phyloP scores from a whole-genome alignment of 2,113 vertebrate species.

The Pimephales promelas region DNA sequence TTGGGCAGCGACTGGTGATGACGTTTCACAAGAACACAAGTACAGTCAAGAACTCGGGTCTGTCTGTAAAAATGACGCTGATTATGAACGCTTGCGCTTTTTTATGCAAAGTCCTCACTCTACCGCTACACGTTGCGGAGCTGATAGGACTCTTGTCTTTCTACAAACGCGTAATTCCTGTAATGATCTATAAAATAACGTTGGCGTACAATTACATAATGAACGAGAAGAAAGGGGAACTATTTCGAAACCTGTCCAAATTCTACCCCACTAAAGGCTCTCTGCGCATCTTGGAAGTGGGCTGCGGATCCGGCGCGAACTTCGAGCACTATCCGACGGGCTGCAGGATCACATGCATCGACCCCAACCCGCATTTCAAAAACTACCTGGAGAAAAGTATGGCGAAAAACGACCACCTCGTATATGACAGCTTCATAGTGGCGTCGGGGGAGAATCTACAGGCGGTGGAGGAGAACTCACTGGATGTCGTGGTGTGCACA shows the following conservation, averaged over 20 bases:
- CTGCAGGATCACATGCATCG: conserved; percentile 79
- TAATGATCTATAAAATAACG: conserved; percentile 32
- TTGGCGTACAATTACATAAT: conserved; percentile 60
- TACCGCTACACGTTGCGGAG: conserved; percentile 77
- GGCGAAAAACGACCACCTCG: conserved; percentile 75
- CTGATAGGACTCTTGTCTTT: conserved; percentile 73
- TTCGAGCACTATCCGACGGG: conserved; percentile 82
- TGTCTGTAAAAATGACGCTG: conserved; percentile 60
- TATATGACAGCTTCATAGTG: conserved; percentile 75
- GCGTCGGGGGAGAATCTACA: conserved; percentile 78
- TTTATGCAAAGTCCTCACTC: conserved; percentile 64
- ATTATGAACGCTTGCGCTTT: conserved; percentile 50
- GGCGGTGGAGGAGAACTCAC: conserved; percentile 68
- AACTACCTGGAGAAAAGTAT: conserved; percentile 69
- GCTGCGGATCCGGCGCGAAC: conserved; percentile 80
- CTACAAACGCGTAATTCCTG: conserved; percentile 79
- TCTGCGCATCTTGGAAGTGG: conserved; percentile 83
- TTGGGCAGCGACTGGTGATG: too few species aligned
- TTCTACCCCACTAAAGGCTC: conserved; percentile 64
- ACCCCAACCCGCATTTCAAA: conserved; percentile 81
- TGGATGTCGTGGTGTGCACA: conserved; percentile 83
- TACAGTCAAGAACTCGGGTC: too few species aligned
- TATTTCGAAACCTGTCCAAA: conserved; percentile 73
- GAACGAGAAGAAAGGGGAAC: conserved; percentile 74
- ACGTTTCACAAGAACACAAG: too few species aligned